phyloP scores from a whole-genome alignment of 2,888 invertebrate species.

The Creontiades dilutus region DNA sequence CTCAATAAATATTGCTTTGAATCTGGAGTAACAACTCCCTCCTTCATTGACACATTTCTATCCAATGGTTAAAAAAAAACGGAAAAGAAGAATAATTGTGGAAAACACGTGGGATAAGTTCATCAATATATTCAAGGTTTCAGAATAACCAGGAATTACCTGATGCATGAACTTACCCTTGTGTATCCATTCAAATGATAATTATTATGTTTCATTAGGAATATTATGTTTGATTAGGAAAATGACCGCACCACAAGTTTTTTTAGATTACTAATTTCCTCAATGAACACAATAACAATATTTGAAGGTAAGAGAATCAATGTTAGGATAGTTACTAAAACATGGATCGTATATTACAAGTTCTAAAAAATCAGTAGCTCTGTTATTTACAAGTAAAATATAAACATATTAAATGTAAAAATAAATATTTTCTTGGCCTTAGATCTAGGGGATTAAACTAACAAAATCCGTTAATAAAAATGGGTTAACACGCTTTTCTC shows the following conservation, averaged over 20 bases:
- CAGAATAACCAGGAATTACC: neutral
- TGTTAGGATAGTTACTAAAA: neutral
- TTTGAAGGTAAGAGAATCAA: neutral
- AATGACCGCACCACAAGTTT: neutral
- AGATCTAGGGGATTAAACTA: constrained; percentile 54
- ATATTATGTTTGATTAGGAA: neutral
- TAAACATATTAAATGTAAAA: constrained; percentile 71
- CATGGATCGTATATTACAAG: constrained; percentile 54
- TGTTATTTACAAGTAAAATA: constrained; percentile 73
- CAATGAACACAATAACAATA: neutral
- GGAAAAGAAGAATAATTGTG: neutral
- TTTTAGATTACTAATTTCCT: neutral
- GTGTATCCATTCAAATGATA: neutral
- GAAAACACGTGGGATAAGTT: constrained; percentile 11
- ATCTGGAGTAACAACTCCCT: constrained; percentile 49
- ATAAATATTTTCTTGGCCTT: constrained; percentile 69
- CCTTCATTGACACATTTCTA: neutral
- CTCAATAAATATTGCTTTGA: constrained; percentile 69
- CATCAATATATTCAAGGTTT: neutral
- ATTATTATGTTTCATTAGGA: constrained; percentile 2
- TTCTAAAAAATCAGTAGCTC: constrained; percentile 58
- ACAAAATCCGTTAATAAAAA: constrained; percentile 54
- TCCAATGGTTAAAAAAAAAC: neutral
- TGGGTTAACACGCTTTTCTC: constrained; percentile 35
- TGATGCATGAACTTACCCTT: neutral